Base-by-base conservation (phyloP, 2,888 invertebrate genomes). In the Elmis aenea region DNA sequence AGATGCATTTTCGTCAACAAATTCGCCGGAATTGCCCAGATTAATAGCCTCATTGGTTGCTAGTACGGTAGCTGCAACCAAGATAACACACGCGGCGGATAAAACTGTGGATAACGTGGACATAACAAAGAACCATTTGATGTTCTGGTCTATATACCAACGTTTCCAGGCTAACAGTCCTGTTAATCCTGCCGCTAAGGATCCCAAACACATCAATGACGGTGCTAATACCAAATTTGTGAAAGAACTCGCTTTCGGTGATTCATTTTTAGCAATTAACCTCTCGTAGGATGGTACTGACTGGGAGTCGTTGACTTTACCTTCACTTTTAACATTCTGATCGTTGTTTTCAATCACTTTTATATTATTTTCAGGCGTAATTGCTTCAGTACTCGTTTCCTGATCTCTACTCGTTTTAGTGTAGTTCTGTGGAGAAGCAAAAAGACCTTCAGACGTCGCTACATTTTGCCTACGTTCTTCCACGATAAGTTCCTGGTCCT, bases 121-220 rank as follows among this genome's bases (percentile, higher is more conserved):
- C 41, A 74, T 70, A 26, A 73, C 59, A 48, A 81, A 79, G 46
- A 81, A 68, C 69, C 76, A 74, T 1, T 72, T 71, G 48, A 82
- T 81, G 54, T 81, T 79, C 37, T 72, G 70, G 52, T 81, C 80
- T 26, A 79, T 73, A 55, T 81, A 82, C 81, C 81, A 82, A 43
- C 71, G 65, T 18, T 75, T 73, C 54, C 80, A 81, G 1, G 81
- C 81, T 26, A 80, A 55, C 6, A 79, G 66, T 1, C 77, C 78
- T 0, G 76, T 68, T 2, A 73, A 37, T 1, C 75, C 76, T 0
- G 75, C 72, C 0, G 68, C 66, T 26, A 75, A 51, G 1, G 72
- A 72, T 29, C 76, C 76, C 16, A 73, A 42, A 1, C 74, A 70
- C 42, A 76, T 66, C 34, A 76, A 50, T 48, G 66, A 68, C 1